A percentile compares a stretch with the other conserved stretches of the same genome.
Evolutionary conservation across 30 jellyfish, hydroid and myxozoan genomes (phyloP).

Genomic region (Mastigias papua): DNA sequence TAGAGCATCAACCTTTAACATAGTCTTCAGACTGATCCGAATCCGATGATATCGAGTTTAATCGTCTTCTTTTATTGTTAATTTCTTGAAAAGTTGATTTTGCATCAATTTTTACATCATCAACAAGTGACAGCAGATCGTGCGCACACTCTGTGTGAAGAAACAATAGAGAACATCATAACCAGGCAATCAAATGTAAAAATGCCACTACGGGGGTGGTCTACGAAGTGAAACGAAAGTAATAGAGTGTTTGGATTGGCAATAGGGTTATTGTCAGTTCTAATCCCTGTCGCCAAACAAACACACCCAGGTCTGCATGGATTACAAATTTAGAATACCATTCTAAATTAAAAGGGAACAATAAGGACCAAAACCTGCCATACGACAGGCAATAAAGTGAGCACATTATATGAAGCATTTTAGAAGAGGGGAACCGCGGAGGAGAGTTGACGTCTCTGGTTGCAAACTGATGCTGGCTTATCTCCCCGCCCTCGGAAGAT

Average conservation of each 20-base stretch:
- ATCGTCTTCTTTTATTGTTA: constrained; percentile 43
- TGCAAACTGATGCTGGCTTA: too few species aligned
- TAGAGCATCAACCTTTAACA: constrained; percentile 34
- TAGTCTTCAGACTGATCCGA: constrained; percentile 67
- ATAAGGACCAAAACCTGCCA: too few species aligned
- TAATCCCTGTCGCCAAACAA: background rate
- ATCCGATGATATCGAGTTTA: constrained; percentile 60
- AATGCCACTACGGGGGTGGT: background rate
- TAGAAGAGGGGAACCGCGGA: too few species aligned
- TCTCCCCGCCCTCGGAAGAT: too few species aligned
- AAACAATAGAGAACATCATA: background rate
- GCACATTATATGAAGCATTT: too few species aligned
- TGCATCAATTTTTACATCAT: constrained; percentile 12
- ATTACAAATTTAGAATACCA: too few species aligned
- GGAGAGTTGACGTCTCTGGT: too few species aligned
- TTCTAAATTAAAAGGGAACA: too few species aligned
- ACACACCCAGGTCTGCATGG: too few species aligned
- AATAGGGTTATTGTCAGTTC: background rate
- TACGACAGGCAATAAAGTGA: too few species aligned
- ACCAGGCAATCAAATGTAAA: background rate
- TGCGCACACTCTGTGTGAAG: constrained; percentile 46
- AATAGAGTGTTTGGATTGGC: background rate
- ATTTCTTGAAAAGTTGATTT: constrained; percentile 32
- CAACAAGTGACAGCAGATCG: constrained; percentile 12
- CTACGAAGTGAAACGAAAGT: background rate